A percentile compares a stretch with the other conserved stretches of the same genome.
phyloP scores from a whole-genome alignment of 1,140 invertebrate genomes.

The Hycleus cichorii region DNA sequence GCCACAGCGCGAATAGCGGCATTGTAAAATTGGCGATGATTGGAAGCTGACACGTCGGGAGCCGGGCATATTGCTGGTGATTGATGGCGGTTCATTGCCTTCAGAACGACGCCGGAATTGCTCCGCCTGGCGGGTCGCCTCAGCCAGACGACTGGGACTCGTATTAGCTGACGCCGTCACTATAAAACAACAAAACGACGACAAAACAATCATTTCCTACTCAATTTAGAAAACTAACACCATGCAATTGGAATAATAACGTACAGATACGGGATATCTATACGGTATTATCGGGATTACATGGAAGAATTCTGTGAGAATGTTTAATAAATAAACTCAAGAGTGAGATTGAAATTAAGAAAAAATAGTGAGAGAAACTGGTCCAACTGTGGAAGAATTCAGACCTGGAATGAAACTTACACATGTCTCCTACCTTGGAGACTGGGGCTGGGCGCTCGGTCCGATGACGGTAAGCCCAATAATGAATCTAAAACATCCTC shows the following conservation, averaged over 20 bases:
- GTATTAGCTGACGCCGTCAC: slow-evolving; percentile 43
- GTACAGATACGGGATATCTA: too few relatives aligned
- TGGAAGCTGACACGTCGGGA: slow-evolving; percentile 29
- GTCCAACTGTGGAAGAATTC: too few relatives aligned
- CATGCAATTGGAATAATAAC: too few relatives aligned
- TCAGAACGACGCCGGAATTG: slow-evolving; percentile 46
- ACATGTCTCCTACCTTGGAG: slow-evolving; percentile 70
- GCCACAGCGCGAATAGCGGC: slow-evolving; percentile 70
- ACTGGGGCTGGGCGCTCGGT: slow-evolving; percentile 54
- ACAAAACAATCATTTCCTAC: not conserved
- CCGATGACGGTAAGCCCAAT: slow-evolving; percentile 69
- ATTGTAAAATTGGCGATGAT: slow-evolving; percentile 51
- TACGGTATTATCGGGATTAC: too few relatives aligned
- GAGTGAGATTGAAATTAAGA: too few relatives aligned
- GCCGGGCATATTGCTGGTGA: slow-evolving; percentile 13
- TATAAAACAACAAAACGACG: slow-evolving; percentile 22
- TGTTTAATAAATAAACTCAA: not conserved
- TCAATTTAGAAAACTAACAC: too few relatives aligned
- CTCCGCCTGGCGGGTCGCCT: slow-evolving; percentile 35
- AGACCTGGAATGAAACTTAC: slow-evolving; percentile 55
- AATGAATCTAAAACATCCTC: slow-evolving; percentile 90
- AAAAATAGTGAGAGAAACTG: too few relatives aligned
- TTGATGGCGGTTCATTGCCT: slow-evolving; percentile 42
- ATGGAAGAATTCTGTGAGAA: not conserved
- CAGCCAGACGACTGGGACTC: slow-evolving; percentile 40